phyloP scores from a whole-genome alignment of 2,797 vertebrate species.

The Acanthornis magna region DNA sequence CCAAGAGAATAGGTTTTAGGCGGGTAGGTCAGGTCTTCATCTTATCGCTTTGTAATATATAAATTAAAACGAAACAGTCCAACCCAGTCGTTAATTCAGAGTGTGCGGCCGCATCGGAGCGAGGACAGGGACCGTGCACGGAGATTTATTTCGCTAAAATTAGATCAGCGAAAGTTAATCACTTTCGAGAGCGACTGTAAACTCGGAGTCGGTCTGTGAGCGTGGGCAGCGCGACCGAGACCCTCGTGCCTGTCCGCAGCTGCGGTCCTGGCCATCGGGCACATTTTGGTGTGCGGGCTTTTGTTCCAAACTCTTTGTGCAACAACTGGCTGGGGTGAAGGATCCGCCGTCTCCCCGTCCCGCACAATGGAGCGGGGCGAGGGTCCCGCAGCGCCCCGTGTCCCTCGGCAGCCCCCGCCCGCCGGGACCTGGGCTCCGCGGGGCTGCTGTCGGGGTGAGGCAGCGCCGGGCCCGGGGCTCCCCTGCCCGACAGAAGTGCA shows the following conservation, averaged over 20 bases:
- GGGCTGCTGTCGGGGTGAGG: background rate
- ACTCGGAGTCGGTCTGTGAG: background rate
- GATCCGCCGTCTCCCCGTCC: background rate
- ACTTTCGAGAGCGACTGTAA: background rate
- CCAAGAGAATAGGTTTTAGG: background rate
- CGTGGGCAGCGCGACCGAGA: background rate
- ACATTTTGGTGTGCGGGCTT: conserved; percentile 4
- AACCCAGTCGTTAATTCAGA: fast-evolving
- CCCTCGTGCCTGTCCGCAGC: background rate
- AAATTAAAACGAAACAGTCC: fast-evolving
- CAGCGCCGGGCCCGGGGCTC: background rate
- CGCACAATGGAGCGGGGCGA: background rate
- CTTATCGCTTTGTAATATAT: background rate
- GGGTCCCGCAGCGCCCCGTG: background rate
- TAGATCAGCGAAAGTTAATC: background rate
- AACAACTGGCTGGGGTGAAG: background rate
- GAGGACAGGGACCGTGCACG: background rate
- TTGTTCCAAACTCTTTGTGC: conserved; percentile 60
- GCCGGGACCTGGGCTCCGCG: background rate
- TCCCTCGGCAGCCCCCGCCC: background rate
- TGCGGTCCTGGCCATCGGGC: background rate
- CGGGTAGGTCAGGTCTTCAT: background rate
- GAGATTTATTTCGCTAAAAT: background rate
- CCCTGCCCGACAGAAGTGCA: background rate
- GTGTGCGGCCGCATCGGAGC: background rate